Evolutionary conservation across 2,888 invertebrate genomes (phyloP).

Genomic region (Antheraea assamensis): DNA sequence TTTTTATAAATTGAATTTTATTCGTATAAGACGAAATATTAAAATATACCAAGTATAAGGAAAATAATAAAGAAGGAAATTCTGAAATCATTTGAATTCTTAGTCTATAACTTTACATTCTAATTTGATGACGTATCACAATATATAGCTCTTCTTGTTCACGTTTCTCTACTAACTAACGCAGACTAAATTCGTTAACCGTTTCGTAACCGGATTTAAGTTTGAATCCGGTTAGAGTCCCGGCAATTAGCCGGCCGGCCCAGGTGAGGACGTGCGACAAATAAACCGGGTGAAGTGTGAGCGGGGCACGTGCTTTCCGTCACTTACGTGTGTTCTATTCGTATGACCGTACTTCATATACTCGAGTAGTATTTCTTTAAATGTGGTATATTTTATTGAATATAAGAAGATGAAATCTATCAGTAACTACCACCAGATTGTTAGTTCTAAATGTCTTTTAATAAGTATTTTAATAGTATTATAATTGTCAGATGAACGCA

Average conservation of each 20-base stretch:
- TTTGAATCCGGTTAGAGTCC: conserved; percentile 71
- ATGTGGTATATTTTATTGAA: not conserved
- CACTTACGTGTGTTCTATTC: conserved; percentile 17
- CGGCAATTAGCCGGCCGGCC: conserved; percentile 59
- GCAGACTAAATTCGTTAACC: conserved; percentile 70
- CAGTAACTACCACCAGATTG: too few species aligned
- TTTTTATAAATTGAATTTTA: not conserved
- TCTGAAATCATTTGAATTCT: not conserved
- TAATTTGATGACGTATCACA: not conserved
- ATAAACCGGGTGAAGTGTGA: conserved; percentile 42
- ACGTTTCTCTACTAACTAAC: conserved; percentile 60
- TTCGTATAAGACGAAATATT: not conserved
- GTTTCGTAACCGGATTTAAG: conserved; percentile 71
- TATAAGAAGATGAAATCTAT: too few species aligned
- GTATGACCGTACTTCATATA: not conserved
- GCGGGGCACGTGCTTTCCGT: not conserved
- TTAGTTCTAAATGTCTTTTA: too few species aligned
- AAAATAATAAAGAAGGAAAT: too few species aligned
- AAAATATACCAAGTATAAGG: not conserved
- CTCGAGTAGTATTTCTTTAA: not conserved
- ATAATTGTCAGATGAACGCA: too few species aligned
- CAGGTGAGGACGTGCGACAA: conserved; percentile 66
- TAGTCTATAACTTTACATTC: not conserved
- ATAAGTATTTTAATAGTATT: too few species aligned
- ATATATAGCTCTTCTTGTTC: conserved; percentile 35